Base-by-base conservation (phyloP, 2,113 vertebrate genomes). In the Mormoops blainvillei region DNA sequence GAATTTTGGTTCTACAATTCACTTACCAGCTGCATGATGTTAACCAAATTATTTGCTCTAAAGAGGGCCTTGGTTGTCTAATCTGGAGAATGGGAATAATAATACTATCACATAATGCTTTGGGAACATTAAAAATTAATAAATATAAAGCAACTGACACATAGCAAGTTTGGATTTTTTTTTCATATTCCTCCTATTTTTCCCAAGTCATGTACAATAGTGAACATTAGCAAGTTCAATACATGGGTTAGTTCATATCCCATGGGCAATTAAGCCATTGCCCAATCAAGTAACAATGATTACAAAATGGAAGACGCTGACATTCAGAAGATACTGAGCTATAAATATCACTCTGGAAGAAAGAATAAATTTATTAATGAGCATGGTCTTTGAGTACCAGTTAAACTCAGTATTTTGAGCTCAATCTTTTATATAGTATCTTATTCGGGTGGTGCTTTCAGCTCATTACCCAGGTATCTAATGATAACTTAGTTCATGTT, bases 401-500 rank as follows among this genome's bases (percentile, higher is more conserved):
- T 88, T 89, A 81, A n/a, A n/a, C n/a, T n/a, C n/a, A n/a, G n/a
- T n/a, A n/a, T n/a, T n/a, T n/a, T n/a, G n/a, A n/a, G 38, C 1
- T 84, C 20, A 80, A 6, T 6, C 19, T 67, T 83, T 56, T 54
- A 70, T 70, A 26, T 33, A 41, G n/a, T 19, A 56, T 56, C 89
- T 93, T 92, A 77, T 43, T 70, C 18, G 95, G 41, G 45, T 89
- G 61, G 4, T 63, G 50, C 43, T 71, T 76, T 94, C 65, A 92
- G 31, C 20, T 74, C 50, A 97, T 95, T 90, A 41, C 18, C 16
- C 45, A 50, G 54, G 78, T 85, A 73, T 83, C 73, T 87, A 83
- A 91, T 68, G 80, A 88, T 45, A 87, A 68, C 7, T 86, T 84
- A 93, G 82, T 95, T 88, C 95, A 93, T 87, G 31, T 41, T 88